phyloP scores from a whole-genome alignment of 2,113 vertebrate species.

The Anguilla rostrata region DNA sequence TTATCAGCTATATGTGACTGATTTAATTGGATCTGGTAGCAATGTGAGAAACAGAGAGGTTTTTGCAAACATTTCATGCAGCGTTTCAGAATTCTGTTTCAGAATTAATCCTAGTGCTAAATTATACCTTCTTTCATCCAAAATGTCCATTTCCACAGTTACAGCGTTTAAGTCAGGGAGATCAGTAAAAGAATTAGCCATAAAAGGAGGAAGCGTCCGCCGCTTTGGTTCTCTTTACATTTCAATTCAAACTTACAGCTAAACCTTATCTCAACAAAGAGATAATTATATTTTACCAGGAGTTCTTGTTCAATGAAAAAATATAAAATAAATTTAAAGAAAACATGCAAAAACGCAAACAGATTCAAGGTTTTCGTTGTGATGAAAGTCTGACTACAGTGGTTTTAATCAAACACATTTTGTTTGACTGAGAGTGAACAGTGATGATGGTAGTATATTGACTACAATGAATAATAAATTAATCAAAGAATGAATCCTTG shows the following conservation, averaged over 20 bases:
- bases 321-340: conserved; percentile 16
- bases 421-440: conserved; percentile 26
- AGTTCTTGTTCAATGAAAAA: conserved; percentile 63
- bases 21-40: conserved; percentile 63
- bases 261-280: conserved; percentile 69
- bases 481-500: no score
- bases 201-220: conserved; percentile 37
- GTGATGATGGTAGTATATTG: neutral
- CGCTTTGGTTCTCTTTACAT: conserved; percentile 66
- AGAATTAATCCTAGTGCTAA: conserved; percentile 73
- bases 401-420: conserved; percentile 63
- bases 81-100: conserved; percentile 72
- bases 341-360: conserved; percentile 57
- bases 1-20: conserved; percentile 62
- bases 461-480: neutral
- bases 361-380: conserved; percentile 59
- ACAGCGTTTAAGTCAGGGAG: conserved; percentile 56
- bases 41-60: conserved; percentile 64
- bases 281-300: conserved; percentile 61
- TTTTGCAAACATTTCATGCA: conserved; percentile 74
- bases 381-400: conserved; percentile 70
- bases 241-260: conserved; percentile 58
- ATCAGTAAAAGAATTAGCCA: conserved; percentile 43
- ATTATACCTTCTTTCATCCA: conserved; percentile 72
- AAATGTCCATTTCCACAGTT: conserved; percentile 71